Percentiles rank a stretch among this genome's conserved stretches.
Evolutionary conservation across 2,113 vertebrate species (phyloP).

Genomic region (Oenanthe melanoleuca): DNA sequence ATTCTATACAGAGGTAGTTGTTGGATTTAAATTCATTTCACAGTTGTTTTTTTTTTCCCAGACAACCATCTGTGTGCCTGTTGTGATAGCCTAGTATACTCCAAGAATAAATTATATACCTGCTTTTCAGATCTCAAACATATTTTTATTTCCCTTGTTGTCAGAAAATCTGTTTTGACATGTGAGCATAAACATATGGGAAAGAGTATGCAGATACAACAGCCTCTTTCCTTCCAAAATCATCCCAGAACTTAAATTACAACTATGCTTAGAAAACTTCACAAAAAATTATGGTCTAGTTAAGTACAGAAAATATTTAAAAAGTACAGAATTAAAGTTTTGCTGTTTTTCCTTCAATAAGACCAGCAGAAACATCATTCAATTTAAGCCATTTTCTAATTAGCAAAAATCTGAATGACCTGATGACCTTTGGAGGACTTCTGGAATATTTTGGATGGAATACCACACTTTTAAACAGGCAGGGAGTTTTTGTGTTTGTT

Average conservation of each 20-base stretch:
- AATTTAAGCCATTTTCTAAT: background rate
- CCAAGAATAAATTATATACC: background rate
- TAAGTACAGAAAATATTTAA: background rate
- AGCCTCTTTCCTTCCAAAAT: background rate
- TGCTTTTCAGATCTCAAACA: background rate
- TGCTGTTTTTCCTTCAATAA: background rate
- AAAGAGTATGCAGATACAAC: background rate
- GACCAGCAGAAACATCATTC: background rate
- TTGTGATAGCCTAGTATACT: background rate
- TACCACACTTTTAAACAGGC: background rate
- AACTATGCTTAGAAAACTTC: background rate
- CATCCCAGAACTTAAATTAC: background rate
- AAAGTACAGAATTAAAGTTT: background rate
- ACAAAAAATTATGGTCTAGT: background rate
- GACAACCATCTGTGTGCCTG: background rate
- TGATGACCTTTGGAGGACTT: background rate
- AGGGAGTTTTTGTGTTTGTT: background rate
- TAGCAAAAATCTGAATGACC: background rate
- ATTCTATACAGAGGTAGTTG: background rate
- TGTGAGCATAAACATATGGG: background rate
- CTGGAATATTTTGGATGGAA: slow-evolving; percentile 19
- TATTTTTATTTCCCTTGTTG: background rate
- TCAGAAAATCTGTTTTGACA: background rate
- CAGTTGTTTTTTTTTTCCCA: background rate
- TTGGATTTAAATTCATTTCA: background rate